A percentile compares a stretch with the other conserved stretches of the same genome.
Conservation (phyloP, 1,140 invertebrate species). For the Homarus americanus region DNA sequence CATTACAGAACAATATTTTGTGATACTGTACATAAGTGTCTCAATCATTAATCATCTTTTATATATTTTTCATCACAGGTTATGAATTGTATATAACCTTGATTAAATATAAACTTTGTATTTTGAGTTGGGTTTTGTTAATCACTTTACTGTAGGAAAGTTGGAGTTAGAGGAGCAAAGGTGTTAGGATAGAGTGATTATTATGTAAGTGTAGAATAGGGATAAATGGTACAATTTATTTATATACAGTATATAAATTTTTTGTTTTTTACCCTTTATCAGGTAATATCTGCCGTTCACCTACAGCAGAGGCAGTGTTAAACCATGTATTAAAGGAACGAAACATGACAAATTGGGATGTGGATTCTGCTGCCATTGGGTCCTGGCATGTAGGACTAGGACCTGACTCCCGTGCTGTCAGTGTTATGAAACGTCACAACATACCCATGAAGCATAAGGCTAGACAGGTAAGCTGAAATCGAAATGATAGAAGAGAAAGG, state of each 20-base stretch:
- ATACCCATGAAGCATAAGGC: conserved; percentile 87
- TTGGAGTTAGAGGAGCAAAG: too few species aligned
- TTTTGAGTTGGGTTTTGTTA: too few species aligned
- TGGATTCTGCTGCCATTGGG: conserved; percentile 93
- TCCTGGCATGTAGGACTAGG: conserved; percentile 90
- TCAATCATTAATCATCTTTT: too few species aligned
- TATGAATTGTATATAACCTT: too few species aligned
- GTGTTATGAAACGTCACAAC: conserved; percentile 85
- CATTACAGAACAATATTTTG: too few species aligned
- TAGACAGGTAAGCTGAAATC: conserved; percentile 83
- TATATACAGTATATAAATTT: background rate
- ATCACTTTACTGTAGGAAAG: too few species aligned
- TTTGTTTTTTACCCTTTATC: background rate
- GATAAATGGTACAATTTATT: too few species aligned
- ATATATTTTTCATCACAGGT: too few species aligned
- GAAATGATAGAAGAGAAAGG: background rate
- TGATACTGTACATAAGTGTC: too few species aligned
- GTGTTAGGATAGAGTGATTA: too few species aligned
- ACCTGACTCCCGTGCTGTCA: conserved; percentile 87
- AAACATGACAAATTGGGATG: conserved; percentile 85
- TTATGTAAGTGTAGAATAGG: too few species aligned
- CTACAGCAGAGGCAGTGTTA: conserved; percentile 95
- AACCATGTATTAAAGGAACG: conserved; percentile 84
- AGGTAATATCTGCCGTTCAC: conserved; percentile 96
- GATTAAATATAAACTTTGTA: too few species aligned